Conservation (phyloP, 64 coral and sea anemone species). For the Orbicella faveolata region DNA sequence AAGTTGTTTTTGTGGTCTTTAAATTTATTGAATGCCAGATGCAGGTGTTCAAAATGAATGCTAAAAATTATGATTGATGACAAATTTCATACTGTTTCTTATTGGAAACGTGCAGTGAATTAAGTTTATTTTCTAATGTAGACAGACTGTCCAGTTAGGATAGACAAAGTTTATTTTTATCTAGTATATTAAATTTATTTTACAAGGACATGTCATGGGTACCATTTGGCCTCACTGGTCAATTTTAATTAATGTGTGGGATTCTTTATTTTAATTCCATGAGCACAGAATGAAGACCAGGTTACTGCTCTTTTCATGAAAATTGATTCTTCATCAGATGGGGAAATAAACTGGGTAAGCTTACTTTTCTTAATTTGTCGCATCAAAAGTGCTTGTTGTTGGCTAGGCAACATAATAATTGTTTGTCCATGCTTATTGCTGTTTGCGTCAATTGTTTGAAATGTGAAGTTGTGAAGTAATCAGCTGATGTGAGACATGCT, state of each 20-base stretch:
- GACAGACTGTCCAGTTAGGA: background rate
- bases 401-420: background rate
- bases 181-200: background rate
- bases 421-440: background rate
- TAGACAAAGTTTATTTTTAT: background rate
- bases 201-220: background rate
- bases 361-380: background rate
- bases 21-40: too few species aligned
- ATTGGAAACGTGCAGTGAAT: too few species aligned
- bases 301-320: constrained; percentile 95
- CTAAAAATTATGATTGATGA: background rate
- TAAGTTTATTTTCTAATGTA: background rate
- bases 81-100: too few species aligned
- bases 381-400: background rate
- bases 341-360: constrained; percentile 97
- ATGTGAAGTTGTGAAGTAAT: background rate
- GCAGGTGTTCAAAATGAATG: background rate
- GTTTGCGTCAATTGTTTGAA: background rate
- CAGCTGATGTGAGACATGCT: background rate
- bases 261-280: background rate
- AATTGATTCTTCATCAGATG: constrained; percentile 98
- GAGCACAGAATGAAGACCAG: constrained; percentile 85
- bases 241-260: background rate
- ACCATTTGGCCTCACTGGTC: background rate
- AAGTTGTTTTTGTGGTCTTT: too few species aligned